These are phyloP conservation scores for Nansenia antarctica DNA, from an alignment of 2,113 vertebrate genomes.

Conservation along the genomic window DNA sequence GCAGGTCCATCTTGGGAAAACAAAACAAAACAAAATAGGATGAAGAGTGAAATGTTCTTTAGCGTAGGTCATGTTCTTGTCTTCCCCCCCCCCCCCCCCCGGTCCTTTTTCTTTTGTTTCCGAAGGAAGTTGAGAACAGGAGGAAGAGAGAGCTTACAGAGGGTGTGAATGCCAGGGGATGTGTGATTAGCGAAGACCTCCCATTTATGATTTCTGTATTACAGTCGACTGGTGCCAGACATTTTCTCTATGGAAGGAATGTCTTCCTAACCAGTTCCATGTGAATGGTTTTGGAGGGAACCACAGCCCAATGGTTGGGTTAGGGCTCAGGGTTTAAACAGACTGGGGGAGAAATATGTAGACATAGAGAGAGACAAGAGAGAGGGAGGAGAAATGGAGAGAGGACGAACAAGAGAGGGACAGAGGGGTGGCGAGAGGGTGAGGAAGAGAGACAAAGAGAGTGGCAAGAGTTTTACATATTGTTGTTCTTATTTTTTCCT, in stretches of 20 bases:
- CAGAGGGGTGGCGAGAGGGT: neutral
- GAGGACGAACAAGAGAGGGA: constrained; percentile 15
- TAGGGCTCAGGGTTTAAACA: constrained; percentile 12
- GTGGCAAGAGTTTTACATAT: no score
- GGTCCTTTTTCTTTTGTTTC: neutral
- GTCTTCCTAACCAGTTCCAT: constrained; percentile 80
- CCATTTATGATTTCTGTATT: constrained; percentile 79
- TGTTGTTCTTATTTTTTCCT: no score
- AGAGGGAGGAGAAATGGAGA: constrained; percentile 1
- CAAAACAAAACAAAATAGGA: no score
- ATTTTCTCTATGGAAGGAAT: constrained; percentile 81
- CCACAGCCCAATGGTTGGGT: constrained; percentile 66
- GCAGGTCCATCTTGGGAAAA: no score
- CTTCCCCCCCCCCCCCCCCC: no score
- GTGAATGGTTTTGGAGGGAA: constrained; percentile 78
- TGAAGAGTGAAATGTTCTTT: no score
- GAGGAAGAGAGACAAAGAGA: neutral
- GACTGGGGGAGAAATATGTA: neutral
- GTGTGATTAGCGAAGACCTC: constrained; percentile 77
- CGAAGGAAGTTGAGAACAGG: constrained; percentile 47
- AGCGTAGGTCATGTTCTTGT: no score
- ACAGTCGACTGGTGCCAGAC: constrained; percentile 72
- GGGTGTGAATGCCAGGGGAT: constrained; percentile 69
- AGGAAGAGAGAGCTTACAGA: constrained; percentile 60
- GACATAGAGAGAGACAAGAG: constrained; percentile 14